These are phyloP conservation scores for Eilema griseolum DNA, from an alignment of 2,888 invertebrate genomes.

Conservation along the genomic window DNA sequence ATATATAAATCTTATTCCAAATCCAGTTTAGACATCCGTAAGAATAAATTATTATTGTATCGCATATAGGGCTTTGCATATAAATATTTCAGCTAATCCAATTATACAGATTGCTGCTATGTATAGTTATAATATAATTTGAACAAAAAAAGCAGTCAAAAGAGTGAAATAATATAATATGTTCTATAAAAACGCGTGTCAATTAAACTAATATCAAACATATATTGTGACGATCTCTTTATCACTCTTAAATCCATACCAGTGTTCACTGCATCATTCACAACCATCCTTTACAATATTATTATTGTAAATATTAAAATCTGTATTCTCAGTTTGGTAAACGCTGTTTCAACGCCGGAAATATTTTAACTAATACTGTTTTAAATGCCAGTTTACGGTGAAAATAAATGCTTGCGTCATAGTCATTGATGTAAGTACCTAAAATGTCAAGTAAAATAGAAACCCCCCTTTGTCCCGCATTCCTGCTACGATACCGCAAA, in stretches of 20 bases:
- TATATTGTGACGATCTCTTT: constrained; percentile 31
- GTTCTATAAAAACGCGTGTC: constrained; percentile 8
- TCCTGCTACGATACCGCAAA: neutral
- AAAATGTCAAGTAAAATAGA: neutral
- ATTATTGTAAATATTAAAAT: constrained; percentile 37
- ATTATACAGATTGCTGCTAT: constrained; percentile 1
- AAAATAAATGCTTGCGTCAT: constrained; percentile 23
- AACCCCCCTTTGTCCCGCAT: neutral
- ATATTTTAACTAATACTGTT: constrained; percentile 51
- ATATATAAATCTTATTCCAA: neutral
- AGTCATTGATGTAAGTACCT: neutral
- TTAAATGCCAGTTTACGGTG: constrained; percentile 43
- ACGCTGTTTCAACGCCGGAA: constrained; percentile 36
- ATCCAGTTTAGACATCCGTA: neutral
- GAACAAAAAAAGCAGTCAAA: neutral
- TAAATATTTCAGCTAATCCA: constrained; percentile 1
- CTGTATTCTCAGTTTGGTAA: constrained; percentile 22
- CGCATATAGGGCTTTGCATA: neutral
- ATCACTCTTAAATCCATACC: constrained; percentile 20
- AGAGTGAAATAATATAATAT: neutral
- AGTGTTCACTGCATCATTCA: constrained; percentile 42
- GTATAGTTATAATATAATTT: neutral
- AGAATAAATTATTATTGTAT: too few relatives aligned
- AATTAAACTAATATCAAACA: constrained; percentile 22
- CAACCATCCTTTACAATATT: constrained; percentile 45